phyloP scores from a whole-genome alignment of 2,113 vertebrate genomes.

The Harpagus bidentatus region DNA sequence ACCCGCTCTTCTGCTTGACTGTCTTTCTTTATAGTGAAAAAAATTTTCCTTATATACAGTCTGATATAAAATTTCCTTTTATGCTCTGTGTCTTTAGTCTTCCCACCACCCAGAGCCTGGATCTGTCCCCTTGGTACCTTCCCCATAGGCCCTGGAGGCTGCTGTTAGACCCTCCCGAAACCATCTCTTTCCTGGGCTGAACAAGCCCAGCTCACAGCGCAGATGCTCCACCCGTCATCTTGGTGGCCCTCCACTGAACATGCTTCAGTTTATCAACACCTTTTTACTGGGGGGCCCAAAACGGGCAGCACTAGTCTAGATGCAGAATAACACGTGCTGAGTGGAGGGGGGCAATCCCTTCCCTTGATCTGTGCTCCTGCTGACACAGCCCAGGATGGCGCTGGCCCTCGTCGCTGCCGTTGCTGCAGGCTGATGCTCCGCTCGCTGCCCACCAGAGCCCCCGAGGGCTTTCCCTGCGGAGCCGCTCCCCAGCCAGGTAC shows the following conservation, averaged over 20 bases:
- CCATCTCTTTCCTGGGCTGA: background rate
- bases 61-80: background rate
- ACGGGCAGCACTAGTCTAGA: background rate
- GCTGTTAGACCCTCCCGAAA: background rate
- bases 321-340: background rate
- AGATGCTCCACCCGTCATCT: fast-evolving
- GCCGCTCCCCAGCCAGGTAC: background rate
- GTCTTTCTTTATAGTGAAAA: background rate
- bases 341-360: background rate
- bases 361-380: background rate
- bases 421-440: background rate
- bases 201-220: background rate
- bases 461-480: background rate
- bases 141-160: background rate
- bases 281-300: background rate
- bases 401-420: background rate
- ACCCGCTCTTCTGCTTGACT: background rate
- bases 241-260: background rate
- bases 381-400: background rate
- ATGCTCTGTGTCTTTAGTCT: background rate
- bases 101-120: background rate
- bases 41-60: background rate
- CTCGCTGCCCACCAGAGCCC: background rate
- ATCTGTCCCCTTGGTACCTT: background rate
- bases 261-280: background rate